Base-by-base conservation (phyloP, 1,140 invertebrate species). In the Trialeurodes vaporariorum region DNA sequence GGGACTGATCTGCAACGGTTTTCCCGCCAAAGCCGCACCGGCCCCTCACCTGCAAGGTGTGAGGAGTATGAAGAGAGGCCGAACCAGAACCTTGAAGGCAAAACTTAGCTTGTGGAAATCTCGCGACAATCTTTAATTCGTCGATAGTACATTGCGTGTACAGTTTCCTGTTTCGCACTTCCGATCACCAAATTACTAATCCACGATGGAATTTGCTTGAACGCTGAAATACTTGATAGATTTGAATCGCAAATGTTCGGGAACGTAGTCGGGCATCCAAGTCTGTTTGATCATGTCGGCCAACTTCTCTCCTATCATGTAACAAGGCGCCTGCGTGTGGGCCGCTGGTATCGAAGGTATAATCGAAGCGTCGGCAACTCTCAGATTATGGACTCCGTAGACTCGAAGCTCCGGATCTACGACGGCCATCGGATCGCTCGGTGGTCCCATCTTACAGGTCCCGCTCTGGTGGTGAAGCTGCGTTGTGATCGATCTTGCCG, bases 391-490 rank as follows among this genome's bases (percentile, higher is more conserved):
- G 5, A 74, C 58, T 1, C 73, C 73, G n/a, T 70, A 65, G 13
- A 74, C 73, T 62, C 63, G 25, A 1, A 74, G 70, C 13, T 68
- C 26, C 1, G 70, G 74, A 73, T 85, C 82, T 27, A 83, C 79
- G 25, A 84, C 82, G 0, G 82, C 75, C 34, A 77, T 75, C 0
- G 70, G 64, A 70, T 83, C 81, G 0, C n/a, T 26, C 1, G 64
- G n/a, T 0, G 70, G 70, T 0, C 85, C 85, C 85, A 87, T 86
- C 74, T 80, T 83, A 62, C 81, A 84, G 1, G 84, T 86, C 1
- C 84, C 82, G n/a, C 82, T 82, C 76, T 90, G 88, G 76, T 93
- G 90, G 65, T 87, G 88, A 58, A 90, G 76, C n/a, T 87, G 89
- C 49, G 84, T 84, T 1, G 84, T 83, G 23, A 86, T 81, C 58